Evolutionary conservation across 2,113 vertebrate species (phyloP).

Genomic region (Myotis lucifugus): DNA sequence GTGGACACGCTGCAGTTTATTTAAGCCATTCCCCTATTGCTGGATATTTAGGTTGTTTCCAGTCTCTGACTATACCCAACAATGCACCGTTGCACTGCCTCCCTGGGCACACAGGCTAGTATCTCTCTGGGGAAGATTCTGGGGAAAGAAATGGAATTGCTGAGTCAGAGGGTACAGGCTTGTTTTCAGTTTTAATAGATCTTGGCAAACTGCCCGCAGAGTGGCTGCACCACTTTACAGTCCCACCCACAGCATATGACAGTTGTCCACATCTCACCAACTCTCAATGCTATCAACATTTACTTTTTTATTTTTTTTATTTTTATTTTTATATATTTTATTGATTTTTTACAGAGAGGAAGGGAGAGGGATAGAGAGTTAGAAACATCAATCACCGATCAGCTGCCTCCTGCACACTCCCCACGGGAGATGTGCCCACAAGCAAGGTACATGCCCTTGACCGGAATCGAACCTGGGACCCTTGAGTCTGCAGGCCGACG

Average conservation of each 20-base stretch:
- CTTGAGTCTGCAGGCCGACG: no score
- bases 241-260: not conserved
- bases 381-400: no score
- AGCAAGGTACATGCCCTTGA: no score
- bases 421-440: no score
- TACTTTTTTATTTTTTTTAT: no score
- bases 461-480: no score
- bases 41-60: not conserved
- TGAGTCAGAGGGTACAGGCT: not conserved
- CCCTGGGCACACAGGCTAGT: not conserved
- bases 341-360: no score
- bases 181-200: not conserved
- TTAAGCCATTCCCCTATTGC: not conserved
- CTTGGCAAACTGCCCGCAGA: not conserved
- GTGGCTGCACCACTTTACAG: not conserved
- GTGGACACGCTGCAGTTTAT: not conserved
- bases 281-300: not conserved
- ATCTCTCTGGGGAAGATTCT: not conserved
- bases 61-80: not conserved
- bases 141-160: not conserved
- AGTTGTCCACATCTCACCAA: not conserved
- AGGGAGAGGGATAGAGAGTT: no score
- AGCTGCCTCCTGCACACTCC: no score
- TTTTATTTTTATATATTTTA: no score
- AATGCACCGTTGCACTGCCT: not conserved